A percentile compares a stretch with the other conserved stretches of the same genome.
These are phyloP conservation scores for Neopipo cinnamomea DNA, from an alignment of 2,113 vertebrate genomes.

Conservation along the genomic window DNA sequence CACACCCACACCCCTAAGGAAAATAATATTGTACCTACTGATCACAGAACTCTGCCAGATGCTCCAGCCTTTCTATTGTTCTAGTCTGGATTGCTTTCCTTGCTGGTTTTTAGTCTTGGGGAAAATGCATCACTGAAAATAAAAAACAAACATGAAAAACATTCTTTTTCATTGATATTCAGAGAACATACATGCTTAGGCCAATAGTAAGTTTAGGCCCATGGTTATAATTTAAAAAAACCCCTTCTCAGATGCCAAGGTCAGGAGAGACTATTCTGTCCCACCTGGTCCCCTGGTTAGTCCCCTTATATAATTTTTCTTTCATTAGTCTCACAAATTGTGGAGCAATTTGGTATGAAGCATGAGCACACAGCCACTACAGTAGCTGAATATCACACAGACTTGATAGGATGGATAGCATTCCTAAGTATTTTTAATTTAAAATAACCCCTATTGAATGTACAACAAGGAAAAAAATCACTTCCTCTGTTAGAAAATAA, in stretches of 20 bases:
- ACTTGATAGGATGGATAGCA: not conserved
- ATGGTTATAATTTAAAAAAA: not conserved
- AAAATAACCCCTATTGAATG: not conserved
- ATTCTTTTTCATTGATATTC: not conserved
- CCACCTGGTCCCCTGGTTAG: not conserved
- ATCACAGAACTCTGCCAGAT: not conserved
- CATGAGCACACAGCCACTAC: not conserved
- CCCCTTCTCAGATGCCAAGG: not conserved
- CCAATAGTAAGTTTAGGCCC: not conserved
- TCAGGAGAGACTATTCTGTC: not conserved
- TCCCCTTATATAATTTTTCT: not conserved
- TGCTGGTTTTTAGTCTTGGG: not conserved
- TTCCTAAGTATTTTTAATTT: not conserved
- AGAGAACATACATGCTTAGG: not conserved
- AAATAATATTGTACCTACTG: slow-evolving; percentile 30
- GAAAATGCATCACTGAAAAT: not conserved
- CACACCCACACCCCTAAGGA: not conserved
- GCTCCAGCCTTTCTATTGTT: not conserved
- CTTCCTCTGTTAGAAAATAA: not conserved
- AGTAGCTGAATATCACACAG: not conserved
- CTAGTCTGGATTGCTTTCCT: not conserved
- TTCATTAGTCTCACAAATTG: not conserved
- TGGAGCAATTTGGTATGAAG: not conserved
- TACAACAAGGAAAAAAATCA: not conserved
- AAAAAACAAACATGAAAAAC: not conserved